These are phyloP conservation scores for Gastrophysa polygoni DNA, from an alignment of 2,888 invertebrate genomes.

Conservation along the genomic window DNA sequence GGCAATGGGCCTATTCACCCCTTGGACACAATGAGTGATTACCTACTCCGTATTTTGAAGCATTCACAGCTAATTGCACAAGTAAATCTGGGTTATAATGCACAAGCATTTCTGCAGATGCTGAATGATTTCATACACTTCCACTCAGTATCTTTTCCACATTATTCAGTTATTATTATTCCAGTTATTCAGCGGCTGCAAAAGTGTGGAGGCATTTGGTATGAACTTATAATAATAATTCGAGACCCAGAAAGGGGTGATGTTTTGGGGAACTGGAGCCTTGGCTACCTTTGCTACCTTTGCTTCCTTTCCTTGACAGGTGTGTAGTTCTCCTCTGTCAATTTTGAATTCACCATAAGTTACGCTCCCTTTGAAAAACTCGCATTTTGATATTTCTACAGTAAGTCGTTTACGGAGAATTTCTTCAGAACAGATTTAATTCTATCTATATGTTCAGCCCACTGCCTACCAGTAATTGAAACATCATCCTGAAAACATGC, in stretches of 20 bases:
- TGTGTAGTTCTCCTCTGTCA: constrained; percentile 11
- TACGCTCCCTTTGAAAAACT: constrained; percentile 15
- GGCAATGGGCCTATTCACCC: neutral
- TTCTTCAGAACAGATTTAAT: too few relatives aligned
- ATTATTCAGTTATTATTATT: too few relatives aligned
- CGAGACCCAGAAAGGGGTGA: constrained; percentile 17
- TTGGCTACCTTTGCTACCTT: constrained; percentile 7
- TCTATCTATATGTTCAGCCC: too few relatives aligned
- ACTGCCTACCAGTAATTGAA: neutral
- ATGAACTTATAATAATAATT: constrained; percentile 22
- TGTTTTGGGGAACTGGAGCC: constrained; percentile 7
- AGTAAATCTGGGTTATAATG: neutral
- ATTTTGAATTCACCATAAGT: constrained; percentile 14
- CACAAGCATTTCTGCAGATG: too few relatives aligned
- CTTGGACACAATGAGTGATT: neutral
- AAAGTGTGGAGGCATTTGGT: constrained; percentile 14
- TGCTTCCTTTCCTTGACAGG: constrained; percentile 11
- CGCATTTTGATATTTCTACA: neutral
- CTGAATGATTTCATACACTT: neutral
- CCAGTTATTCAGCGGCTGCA: constrained; percentile 15
- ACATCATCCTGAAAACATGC: constrained; percentile 19
- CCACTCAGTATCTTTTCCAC: constrained; percentile 16
- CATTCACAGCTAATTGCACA: neutral
- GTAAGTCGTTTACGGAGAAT: too few relatives aligned
- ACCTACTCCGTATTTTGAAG: neutral